A percentile compares a stretch with the other conserved stretches of the same genome.
phyloP scores from a whole-genome alignment of 2,113 vertebrate species.

The Formicarius rufipectus region DNA sequence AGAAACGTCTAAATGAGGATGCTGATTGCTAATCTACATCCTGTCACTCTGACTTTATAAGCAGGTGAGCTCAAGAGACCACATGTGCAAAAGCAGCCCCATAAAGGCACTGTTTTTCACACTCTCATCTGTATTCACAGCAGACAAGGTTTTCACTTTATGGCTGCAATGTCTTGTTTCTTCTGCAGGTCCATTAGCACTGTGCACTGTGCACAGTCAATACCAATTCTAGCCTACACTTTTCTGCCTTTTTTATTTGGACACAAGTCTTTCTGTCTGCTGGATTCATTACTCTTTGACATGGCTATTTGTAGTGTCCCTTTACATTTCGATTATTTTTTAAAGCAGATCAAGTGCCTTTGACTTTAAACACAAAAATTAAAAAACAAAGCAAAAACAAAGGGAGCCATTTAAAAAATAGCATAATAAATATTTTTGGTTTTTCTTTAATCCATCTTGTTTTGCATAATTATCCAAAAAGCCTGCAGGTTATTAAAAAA shows the following conservation, averaged over 20 bases:
- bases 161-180: conserved; percentile 27
- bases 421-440: neutral
- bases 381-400: neutral
- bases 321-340: conserved; percentile 21
- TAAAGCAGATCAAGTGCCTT: neutral
- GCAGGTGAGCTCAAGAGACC: neutral
- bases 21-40: conserved; percentile 27
- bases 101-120: neutral
- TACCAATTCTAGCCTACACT: neutral
- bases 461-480: neutral
- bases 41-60: neutral
- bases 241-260: conserved; percentile 34
- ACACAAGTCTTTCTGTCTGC: conserved; percentile 4
- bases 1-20: conserved; percentile 18
- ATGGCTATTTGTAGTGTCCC: neutral
- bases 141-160: neutral
- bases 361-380: neutral
- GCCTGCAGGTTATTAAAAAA: neutral
- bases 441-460: neutral
- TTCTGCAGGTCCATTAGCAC: conserved; percentile 39
- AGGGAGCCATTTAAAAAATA: neutral
- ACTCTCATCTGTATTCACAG: conserved; percentile 50
- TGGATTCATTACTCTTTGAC: conserved; percentile 20
- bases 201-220: neutral
- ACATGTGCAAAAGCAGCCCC: neutral